phyloP scores from a whole-genome alignment of 2,888 invertebrate species.

The Epinotia demarniana region DNA sequence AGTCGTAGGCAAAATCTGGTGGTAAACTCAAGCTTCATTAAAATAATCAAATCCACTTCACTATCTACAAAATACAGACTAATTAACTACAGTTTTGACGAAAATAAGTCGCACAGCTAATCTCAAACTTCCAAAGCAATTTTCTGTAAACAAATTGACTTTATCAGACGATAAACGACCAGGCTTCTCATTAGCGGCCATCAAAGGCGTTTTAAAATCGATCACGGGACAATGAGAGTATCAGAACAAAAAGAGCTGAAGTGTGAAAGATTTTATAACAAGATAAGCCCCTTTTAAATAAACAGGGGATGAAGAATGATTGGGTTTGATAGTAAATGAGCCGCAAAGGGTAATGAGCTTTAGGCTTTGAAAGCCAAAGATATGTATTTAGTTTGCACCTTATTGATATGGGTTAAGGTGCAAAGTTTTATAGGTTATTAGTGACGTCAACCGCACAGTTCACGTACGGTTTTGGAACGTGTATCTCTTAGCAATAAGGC shows the following conservation, averaged over 20 bases:
- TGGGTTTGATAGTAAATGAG: slow-evolving; percentile 13
- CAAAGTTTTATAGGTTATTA: not conserved
- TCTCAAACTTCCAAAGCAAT: slow-evolving; percentile 20
- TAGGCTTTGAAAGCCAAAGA: slow-evolving; percentile 35
- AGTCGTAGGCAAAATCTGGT: too few relatives aligned
- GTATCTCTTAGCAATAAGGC: not conserved
- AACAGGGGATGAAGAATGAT: not conserved
- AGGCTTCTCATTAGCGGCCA: slow-evolving; percentile 16
- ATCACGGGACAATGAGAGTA: not conserved
- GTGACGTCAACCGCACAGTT: not conserved
- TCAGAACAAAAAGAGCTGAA: not conserved
- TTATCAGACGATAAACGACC: slow-evolving; percentile 19
- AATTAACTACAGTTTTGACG: not conserved
- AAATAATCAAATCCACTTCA: too few relatives aligned
- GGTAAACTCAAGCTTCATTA: too few relatives aligned
- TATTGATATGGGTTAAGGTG: not conserved
- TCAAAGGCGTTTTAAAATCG: slow-evolving; percentile 32
- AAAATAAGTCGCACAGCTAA: slow-evolving; percentile 3
- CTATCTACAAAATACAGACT: not conserved
- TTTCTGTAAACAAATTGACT: slow-evolving; percentile 25
- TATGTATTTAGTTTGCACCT: not conserved
- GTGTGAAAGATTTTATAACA: not conserved
- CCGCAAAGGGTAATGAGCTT: slow-evolving; percentile 40
- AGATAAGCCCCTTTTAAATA: not conserved
- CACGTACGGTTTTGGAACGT: not conserved